phyloP scores from a whole-genome alignment of 2,888 invertebrate genomes.

The Lamproptera curius region DNA sequence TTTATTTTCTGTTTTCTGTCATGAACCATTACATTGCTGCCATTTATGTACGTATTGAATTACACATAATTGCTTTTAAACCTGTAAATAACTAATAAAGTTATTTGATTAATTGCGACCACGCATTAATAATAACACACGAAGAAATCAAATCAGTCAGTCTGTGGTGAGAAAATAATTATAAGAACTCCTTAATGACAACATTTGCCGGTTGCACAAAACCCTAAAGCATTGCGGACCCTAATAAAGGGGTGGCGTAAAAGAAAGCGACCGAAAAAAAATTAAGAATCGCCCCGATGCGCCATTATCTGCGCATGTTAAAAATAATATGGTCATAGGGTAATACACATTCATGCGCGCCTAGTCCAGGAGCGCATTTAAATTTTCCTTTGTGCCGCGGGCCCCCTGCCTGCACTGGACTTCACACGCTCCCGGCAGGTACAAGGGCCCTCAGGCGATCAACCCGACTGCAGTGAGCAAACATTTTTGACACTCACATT shows the following conservation, averaged over 20 bases:
- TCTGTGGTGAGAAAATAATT: constrained; percentile 36
- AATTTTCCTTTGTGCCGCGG: constrained; percentile 59
- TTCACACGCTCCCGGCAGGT: constrained; percentile 71
- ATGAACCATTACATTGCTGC: too few species aligned
- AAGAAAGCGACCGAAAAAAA: constrained; percentile 71
- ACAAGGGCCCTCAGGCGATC: constrained; percentile 32
- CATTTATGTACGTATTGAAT: too few species aligned
- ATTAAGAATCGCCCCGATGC: constrained; percentile 77
- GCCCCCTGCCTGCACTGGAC: constrained; percentile 68
- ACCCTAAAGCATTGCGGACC: constrained; percentile 69
- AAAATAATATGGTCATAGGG: constrained; percentile 78
- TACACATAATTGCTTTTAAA: too few species aligned
- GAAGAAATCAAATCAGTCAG: constrained; percentile 26
- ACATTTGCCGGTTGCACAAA: constrained; percentile 63
- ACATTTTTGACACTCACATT: constrained; percentile 21
- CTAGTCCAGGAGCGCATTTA: constrained; percentile 75
- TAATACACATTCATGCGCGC: constrained; percentile 72
- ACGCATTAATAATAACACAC: background rate
- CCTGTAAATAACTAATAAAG: too few species aligned
- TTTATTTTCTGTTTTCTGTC: too few species aligned
- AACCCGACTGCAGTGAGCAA: constrained; percentile 30
- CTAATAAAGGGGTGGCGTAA: constrained; percentile 60
- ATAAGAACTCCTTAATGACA: constrained; percentile 62
- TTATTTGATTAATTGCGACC: background rate
- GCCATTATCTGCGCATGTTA: constrained; percentile 75